Base-by-base conservation (phyloP, 2,797 vertebrate genomes). In the Sebastes reedi region DNA sequence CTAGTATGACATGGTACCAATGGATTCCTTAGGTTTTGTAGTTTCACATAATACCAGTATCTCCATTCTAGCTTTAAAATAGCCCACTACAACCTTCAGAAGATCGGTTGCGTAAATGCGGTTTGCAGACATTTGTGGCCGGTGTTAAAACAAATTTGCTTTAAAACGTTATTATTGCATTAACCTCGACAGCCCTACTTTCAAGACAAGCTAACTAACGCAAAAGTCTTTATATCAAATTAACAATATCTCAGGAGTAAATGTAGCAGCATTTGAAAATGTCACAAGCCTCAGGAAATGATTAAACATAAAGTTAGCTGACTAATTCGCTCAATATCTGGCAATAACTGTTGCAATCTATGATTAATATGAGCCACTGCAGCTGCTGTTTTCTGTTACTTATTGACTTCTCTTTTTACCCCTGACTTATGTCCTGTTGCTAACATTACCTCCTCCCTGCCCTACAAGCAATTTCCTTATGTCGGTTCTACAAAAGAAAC, bases 351-450 rank as follows among this genome's bases (percentile, higher is more conserved):
- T 75, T 75, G 72, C 32, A 66, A 66, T 67, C 8, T 58, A 22
- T 73, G 59, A 75, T 65, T 36, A 54, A 60, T 36, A 6, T 46
- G 52, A 34, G 24, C 16, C 14, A 3, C 30, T 46, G 32, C 5
- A 16, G 10, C 20, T n/a, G 69, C 34, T 34, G 5, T 75, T 76
- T n/a, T 18, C 30, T 67, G 29, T 79, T 62, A 61, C 8, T 71
- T n/a, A 16, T 58, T 52, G 72, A 87, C 80, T 81, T 89, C 66
- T 69, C 22, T 66, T 75, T 84, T 82, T 75, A 10, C 62, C 0
- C n/a, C 10, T 77, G 64, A 62, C 76, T 75, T 77, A 29, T 78
- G 24, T 74, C 62, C 29, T 75, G 65, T 74, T 81, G 29, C 46
- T 46, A 50, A 59, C 25, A 58, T 27, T 4, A 67, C 32, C 36